These are phyloP conservation scores for Phaenicophaeus curvirostris DNA, from an alignment of 2,797 vertebrate species.

Conservation along the genomic window DNA sequence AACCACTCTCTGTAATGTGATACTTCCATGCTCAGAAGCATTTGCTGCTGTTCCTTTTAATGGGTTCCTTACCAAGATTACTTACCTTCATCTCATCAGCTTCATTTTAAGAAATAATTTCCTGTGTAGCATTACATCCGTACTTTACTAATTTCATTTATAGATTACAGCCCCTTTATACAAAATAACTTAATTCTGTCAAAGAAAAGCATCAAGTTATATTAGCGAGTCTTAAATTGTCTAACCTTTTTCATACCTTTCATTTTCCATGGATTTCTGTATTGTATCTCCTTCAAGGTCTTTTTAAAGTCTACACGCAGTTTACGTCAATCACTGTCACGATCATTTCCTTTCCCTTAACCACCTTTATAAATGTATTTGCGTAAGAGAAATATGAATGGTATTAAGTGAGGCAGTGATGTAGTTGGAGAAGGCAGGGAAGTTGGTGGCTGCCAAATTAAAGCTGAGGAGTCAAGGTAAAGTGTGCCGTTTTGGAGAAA, in stretches of 20 bases:
- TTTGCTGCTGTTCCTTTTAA: not conserved
- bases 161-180: not conserved
- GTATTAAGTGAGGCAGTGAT: not conserved
- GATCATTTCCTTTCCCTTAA: not conserved
- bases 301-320: not conserved
- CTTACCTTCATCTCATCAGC: not conserved
- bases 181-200: not conserved
- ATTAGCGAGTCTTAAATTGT: not conserved
- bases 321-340: not conserved
- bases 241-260: not conserved
- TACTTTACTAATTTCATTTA: not conserved
- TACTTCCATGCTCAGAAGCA: not conserved
- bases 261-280: not conserved
- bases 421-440: not conserved
- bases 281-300: not conserved
- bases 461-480: not conserved
- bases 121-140: not conserved
- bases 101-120: not conserved
- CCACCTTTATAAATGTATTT: not conserved
- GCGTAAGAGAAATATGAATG: not conserved
- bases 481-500: not conserved
- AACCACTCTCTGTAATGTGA: not conserved
- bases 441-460: not conserved
- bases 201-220: not conserved
- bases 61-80: not conserved